Conservation (phyloP, 2,113 vertebrate genomes). For the Coturnix japonica region DNA sequence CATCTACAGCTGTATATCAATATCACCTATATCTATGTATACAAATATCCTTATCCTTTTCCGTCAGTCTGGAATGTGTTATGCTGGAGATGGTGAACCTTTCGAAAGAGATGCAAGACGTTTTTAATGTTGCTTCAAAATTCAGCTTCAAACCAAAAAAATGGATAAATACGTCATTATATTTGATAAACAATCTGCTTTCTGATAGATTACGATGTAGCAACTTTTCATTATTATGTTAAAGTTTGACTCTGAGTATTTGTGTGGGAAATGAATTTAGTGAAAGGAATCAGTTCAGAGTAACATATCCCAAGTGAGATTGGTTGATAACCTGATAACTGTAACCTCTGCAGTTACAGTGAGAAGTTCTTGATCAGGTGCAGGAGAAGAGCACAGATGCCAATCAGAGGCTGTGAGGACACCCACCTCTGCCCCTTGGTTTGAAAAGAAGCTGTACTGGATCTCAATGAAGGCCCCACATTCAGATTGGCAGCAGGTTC, state of each 20-base stretch:
- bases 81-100: slow-evolving; percentile 51
- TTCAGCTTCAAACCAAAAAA: slow-evolving; percentile 54
- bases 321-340: not conserved
- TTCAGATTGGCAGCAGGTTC: slow-evolving; percentile 22
- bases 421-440: not conserved
- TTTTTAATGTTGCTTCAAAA: slow-evolving; percentile 50
- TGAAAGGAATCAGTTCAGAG: not conserved
- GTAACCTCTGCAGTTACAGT: not conserved
- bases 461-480: not conserved
- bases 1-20: slow-evolving; percentile 57
- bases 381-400: not conserved
- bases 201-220: slow-evolving; percentile 38
- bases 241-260: not conserved
- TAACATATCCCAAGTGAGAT: not conserved
- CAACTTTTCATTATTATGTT: slow-evolving; percentile 28
- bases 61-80: slow-evolving; percentile 63
- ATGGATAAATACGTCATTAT: slow-evolving; percentile 55
- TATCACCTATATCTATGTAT: slow-evolving; percentile 66
- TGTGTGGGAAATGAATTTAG: not conserved
- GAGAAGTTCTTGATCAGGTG: rapidly evolving
- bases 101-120: slow-evolving; percentile 58
- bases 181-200: slow-evolving; percentile 61
- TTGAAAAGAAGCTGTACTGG: not conserved
- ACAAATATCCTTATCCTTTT: slow-evolving; percentile 60
- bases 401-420: rapidly evolving